Evolutionary conservation across 35 echinoderm and acorn worm genomes (phyloP).

Genomic region (Apostichopus parvimensis): DNA sequence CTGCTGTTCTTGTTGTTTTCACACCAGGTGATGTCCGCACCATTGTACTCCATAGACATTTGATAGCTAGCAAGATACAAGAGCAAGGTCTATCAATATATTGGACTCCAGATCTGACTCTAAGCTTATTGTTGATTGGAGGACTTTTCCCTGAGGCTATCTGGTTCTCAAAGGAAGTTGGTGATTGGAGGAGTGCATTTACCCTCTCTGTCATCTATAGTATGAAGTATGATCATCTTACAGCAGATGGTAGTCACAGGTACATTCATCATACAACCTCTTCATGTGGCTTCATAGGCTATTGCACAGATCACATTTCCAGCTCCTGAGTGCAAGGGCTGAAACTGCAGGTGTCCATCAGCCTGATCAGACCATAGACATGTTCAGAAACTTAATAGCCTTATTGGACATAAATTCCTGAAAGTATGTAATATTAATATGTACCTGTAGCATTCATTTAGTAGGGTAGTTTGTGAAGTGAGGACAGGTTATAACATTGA

Average conservation of each 20-base stretch:
- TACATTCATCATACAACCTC: neutral
- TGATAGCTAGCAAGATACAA: slow-evolving; percentile 41
- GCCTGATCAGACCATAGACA: too few species aligned
- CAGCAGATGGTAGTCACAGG: slow-evolving; percentile 39
- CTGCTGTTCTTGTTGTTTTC: neutral
- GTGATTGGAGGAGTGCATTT: slow-evolving; percentile 90
- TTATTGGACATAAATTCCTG: too few species aligned
- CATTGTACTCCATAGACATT: slow-evolving; percentile 53
- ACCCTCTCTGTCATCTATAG: slow-evolving; percentile 69
- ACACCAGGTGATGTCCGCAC: neutral
- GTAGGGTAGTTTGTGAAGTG: too few species aligned
- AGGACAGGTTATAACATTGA: too few species aligned
- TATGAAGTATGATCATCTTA: slow-evolving; percentile 44
- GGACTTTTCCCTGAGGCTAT: slow-evolving; percentile 88
- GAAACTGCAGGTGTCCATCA: too few species aligned
- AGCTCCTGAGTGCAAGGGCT: too few species aligned
- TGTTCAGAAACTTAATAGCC: too few species aligned
- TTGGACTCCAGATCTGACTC: slow-evolving; percentile 80
- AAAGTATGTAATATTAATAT: too few species aligned
- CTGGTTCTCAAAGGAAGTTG: slow-evolving; percentile 87
- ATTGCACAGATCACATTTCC: too few species aligned
- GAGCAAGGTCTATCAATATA: slow-evolving; percentile 79
- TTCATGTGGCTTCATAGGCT: too few species aligned
- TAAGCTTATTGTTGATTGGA: slow-evolving; percentile 74
- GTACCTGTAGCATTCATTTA: too few species aligned